Evolutionary conservation across 2,113 vertebrate genomes (phyloP), one percentile per base, ranked within the genome.

Genomic region (Chaetorhynchus papuensis): DNA sequence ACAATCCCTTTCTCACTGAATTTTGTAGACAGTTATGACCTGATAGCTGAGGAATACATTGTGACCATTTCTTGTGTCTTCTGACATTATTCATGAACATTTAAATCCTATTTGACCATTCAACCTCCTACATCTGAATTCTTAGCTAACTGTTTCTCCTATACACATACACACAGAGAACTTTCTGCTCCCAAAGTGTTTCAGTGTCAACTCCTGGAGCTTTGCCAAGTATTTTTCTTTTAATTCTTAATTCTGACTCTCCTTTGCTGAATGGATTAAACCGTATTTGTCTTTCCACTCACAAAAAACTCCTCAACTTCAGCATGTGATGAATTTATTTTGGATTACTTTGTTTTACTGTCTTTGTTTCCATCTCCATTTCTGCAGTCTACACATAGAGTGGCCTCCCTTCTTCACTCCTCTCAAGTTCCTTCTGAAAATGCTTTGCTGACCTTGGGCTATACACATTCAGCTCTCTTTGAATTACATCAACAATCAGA

Each of bases 81-180:
- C 24, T n/a, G 16, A 11, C 7, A 10, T 66, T 54, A 45, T 52
- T 42, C 18, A 45, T n/a, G n/a, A n/a, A n/a, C 9, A 44, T 31
- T 80, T 72, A 52, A 79, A 77, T 50, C 11, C 12, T 39, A 49
- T 76, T 35, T 41, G 30, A 80, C 11, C 15, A 37, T 8, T 66
- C 33, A 66, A 13, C 12, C 20, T 15, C 17, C 10, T 28, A 15
- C 2, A 12, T 16, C 9, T 50, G 65, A 86, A 83, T 30, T 33
- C 24, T 52, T 54, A 18, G 16, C 37, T 66, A 61, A 23, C n/a
- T 35, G 13, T 69, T 86, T 81, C 54, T 81, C 30, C 37, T 69
- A 9, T 3, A 28, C 11, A 22, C 10, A 44, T 2, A 19, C 4
- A 26, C 2, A 4, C 1, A 47, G 6, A 56, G 9, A 70, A 45